These are phyloP conservation scores for Dromiciops gliroides DNA, from an alignment of 2,113 vertebrate species.

Conservation along the genomic window DNA sequence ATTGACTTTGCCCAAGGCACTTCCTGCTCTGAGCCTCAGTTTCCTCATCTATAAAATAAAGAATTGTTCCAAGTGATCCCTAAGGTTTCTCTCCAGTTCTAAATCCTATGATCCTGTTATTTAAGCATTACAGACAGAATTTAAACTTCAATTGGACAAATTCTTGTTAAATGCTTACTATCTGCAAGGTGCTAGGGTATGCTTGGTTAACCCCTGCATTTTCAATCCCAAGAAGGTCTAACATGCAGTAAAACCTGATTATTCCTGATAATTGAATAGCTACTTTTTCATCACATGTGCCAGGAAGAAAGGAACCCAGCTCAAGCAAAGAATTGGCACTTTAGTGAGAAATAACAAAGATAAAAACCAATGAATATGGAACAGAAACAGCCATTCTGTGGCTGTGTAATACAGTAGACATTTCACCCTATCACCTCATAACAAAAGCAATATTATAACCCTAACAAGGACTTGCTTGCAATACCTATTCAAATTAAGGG, in stretches of 20 bases:
- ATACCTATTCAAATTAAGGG: slow-evolving; percentile 45
- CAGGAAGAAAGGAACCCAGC: slow-evolving; percentile 23
- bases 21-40: background rate
- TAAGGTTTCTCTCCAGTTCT: background rate
- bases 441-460: slow-evolving; percentile 26
- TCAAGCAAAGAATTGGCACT: no score
- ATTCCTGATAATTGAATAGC: slow-evolving; percentile 6
- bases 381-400: slow-evolving; percentile 5
- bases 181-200: slow-evolving; percentile 27
- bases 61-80: background rate
- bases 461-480: background rate
- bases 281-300: background rate
- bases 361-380: background rate
- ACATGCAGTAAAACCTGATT: slow-evolving; percentile 33
- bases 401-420: background rate
- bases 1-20: background rate
- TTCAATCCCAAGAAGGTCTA: slow-evolving; percentile 50
- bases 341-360: slow-evolving; percentile 54
- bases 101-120: background rate
- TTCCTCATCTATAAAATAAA: background rate
- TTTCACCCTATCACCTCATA: background rate
- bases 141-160: background rate
- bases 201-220: slow-evolving; percentile 37
- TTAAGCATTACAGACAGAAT: background rate
- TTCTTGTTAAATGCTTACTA: slow-evolving; percentile 31